phyloP scores from a whole-genome alignment of 2,113 vertebrate species.

The Aviceda subcristata region DNA sequence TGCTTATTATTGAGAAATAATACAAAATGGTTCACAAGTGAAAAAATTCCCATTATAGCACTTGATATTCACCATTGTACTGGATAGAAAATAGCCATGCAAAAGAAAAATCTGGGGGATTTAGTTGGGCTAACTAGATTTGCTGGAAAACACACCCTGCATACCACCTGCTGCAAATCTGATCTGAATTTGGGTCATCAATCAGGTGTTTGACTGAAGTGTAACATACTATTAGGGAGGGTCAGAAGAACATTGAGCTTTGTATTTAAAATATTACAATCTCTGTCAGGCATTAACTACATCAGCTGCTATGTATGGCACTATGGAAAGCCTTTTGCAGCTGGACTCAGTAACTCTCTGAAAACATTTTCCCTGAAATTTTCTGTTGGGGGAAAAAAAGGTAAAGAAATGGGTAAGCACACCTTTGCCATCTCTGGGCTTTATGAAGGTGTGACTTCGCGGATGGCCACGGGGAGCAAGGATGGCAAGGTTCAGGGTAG shows the following conservation, averaged over 20 bases:
- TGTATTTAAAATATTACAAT: not conserved
- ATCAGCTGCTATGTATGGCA: not conserved
- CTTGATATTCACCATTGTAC: not conserved
- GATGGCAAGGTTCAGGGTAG: not conserved
- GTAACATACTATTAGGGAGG: not conserved
- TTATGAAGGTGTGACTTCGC: not conserved
- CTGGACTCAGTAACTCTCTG: not conserved
- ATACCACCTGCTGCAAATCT: not conserved
- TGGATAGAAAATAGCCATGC: not conserved
- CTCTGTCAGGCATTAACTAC: not conserved
- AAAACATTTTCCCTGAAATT: not conserved
- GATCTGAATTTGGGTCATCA: not conserved
- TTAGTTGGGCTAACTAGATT: not conserved
- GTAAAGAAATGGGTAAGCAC: not conserved
- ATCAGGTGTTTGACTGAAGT: not conserved
- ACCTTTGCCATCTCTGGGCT: not conserved
- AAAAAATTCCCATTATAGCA: not conserved
- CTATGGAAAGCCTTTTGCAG: not conserved
- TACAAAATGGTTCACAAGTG: not conserved
- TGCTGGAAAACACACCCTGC: not conserved
- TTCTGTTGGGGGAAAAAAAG: not conserved
- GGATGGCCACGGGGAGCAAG: not conserved
- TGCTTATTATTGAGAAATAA: not conserved
- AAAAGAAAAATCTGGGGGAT: not conserved
- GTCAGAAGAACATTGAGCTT: not conserved